phyloP scores from a whole-genome alignment of 2,888 invertebrate species.

The Caenorhabditis zanzibari region DNA sequence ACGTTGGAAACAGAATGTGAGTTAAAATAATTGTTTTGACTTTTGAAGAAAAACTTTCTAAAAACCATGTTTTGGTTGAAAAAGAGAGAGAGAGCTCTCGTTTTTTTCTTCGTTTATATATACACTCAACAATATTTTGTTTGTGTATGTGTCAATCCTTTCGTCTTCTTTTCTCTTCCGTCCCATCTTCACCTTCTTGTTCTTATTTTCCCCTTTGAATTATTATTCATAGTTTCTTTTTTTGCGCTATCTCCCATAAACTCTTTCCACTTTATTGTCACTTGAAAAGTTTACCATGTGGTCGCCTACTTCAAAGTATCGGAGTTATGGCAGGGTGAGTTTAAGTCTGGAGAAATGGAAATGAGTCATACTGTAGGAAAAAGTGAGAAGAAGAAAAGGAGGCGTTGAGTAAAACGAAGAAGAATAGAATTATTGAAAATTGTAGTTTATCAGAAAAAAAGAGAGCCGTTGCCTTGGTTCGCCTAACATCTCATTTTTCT shows the following conservation, averaged over 20 bases:
- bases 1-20: slow-evolving; percentile 67
- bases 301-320: slow-evolving; percentile 53
- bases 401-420: background rate
- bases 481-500: background rate
- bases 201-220: slow-evolving; percentile 27
- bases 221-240: slow-evolving; percentile 51
- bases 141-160: slow-evolving; percentile 60
- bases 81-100: slow-evolving; percentile 9
- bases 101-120: slow-evolving; percentile 56
- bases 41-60: background rate
- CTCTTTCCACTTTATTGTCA: slow-evolving; percentile 3
- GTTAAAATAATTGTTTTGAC: slow-evolving; percentile 3
- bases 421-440: background rate
- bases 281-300: slow-evolving; percentile 33
- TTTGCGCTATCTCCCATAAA: background rate
- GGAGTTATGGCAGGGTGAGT: slow-evolving; percentile 50
- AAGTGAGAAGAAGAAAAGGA: slow-evolving; percentile 19
- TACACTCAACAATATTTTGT: slow-evolving; percentile 46
- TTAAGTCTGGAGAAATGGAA: slow-evolving; percentile 5
- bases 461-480: background rate
- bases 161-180: slow-evolving; percentile 12
- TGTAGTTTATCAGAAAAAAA: slow-evolving; percentile 11
- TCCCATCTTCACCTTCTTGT: slow-evolving; percentile 37
- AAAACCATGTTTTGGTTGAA: slow-evolving; percentile 43
- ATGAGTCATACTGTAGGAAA: slow-evolving; percentile 42